phyloP scores from a whole-genome alignment of 1,140 invertebrate species.

The Meteorus sp. region DNA sequence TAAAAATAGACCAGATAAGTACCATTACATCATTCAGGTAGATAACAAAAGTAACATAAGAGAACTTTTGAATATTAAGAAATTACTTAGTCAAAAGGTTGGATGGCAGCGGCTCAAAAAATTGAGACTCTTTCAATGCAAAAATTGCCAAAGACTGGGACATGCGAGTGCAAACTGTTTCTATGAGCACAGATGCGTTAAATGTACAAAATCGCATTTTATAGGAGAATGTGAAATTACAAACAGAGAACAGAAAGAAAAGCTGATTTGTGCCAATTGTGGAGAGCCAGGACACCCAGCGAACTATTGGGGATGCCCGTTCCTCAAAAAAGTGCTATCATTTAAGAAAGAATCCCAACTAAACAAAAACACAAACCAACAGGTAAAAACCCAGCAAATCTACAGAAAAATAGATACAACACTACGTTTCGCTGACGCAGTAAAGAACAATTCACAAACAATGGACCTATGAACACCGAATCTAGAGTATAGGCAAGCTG shows the following conservation, averaged over 20 bases:
- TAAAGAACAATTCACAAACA: too few relatives aligned
- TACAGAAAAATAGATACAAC: too few relatives aligned
- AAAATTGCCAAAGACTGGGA: slow-evolving; percentile 16
- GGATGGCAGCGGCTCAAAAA: slow-evolving; percentile 14
- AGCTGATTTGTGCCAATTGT: slow-evolving; percentile 25
- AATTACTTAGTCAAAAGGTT: slow-evolving; percentile 7
- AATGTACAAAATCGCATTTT: slow-evolving; percentile 16
- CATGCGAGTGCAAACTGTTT: slow-evolving; percentile 19
- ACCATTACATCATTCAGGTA: slow-evolving; percentile 7
- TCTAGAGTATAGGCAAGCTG: too few relatives aligned
- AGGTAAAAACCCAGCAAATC: too few relatives aligned
- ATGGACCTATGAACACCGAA: too few relatives aligned
- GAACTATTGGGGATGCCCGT: slow-evolving; percentile 26
- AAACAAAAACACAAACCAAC: too few relatives aligned
- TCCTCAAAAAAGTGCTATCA: too few relatives aligned
- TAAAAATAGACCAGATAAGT: background rate
- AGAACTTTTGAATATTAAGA: background rate
- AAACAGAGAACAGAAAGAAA: background rate
- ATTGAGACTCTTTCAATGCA: slow-evolving; percentile 3
- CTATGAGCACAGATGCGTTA: slow-evolving; percentile 13
- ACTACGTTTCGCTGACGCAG: too few relatives aligned
- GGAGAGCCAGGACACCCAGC: slow-evolving; percentile 23
- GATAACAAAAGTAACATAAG: background rate
- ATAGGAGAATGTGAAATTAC: slow-evolving; percentile 8
- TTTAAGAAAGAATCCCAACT: too few relatives aligned